Conservation (phyloP, 2,888 invertebrate species). For the Trisateles emortualis region DNA sequence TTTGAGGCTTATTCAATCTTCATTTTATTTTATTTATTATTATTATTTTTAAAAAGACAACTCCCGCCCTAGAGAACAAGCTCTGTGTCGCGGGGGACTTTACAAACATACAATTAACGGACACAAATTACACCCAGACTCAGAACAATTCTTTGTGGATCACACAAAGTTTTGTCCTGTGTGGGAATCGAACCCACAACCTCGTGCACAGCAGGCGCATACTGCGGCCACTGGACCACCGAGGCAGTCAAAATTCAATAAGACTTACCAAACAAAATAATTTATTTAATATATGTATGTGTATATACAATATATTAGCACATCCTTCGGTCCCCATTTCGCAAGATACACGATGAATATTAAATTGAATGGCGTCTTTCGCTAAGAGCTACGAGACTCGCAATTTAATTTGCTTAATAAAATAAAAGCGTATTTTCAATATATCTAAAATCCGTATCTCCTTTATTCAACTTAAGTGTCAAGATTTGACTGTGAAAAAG, state of each 20-base stretch:
- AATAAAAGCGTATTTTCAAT: slow-evolving; percentile 18
- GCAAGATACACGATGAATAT: slow-evolving; percentile 8
- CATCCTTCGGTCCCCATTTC: slow-evolving; percentile 12
- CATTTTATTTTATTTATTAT: too few species aligned
- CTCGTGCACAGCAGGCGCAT: too few species aligned
- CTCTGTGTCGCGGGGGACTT: too few species aligned
- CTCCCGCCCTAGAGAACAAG: too few species aligned
- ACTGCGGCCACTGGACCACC: too few species aligned
- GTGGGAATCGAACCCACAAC: too few species aligned
- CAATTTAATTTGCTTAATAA: slow-evolving; percentile 29
- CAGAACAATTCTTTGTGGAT: too few species aligned
- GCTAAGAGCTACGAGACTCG: slow-evolving; percentile 17
- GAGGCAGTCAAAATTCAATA: too few species aligned
- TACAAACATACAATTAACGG: too few species aligned
- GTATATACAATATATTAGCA: slow-evolving; percentile 11
- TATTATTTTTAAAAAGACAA: too few species aligned
- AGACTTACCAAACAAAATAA: background rate
- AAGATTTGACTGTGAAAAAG: slow-evolving; percentile 21
- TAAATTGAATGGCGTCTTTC: slow-evolving; percentile 25
- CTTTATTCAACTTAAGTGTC: slow-evolving; percentile 18
- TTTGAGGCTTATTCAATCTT: background rate
- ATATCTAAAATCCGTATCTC: slow-evolving; percentile 20
- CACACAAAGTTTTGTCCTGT: too few species aligned
- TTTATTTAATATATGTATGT: slow-evolving; percentile 19
- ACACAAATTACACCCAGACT: too few species aligned